A percentile compares a stretch with the other conserved stretches of the same genome.
Conservation (phyloP, 2,113 vertebrate genomes). For the Narcine bancroftii region DNA sequence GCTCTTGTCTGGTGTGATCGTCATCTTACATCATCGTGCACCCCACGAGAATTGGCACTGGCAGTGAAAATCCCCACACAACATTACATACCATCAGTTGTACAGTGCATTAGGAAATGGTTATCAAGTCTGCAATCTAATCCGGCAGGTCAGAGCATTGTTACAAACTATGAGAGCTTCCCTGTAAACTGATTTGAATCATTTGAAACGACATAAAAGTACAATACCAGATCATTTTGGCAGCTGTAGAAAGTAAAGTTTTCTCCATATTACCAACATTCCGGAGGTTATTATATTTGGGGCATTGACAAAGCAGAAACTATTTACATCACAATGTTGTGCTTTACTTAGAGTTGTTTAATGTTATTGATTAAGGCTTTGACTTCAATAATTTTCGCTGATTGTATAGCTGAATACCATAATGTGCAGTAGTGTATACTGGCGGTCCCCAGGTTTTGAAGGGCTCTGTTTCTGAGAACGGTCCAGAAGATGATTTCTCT, state of each 20-base stretch:
- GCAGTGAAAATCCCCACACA: not conserved
- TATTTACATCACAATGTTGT: not conserved
- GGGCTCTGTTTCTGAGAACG: no score
- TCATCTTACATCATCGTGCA: not conserved
- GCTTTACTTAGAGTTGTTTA: not conserved
- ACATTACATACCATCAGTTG: not conserved
- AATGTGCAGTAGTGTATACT: not conserved
- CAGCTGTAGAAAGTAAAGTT: not conserved
- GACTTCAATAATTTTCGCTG: not conserved
- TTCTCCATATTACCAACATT: not conserved
- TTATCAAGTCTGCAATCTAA: slow-evolving; percentile 29
- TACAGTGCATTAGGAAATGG: not conserved
- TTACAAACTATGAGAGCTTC: slow-evolving; percentile 4
- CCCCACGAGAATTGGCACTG: not conserved
- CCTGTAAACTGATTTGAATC: not conserved
- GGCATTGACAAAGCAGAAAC: not conserved
- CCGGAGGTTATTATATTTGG: not conserved
- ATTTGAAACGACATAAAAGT: slow-evolving; percentile 25
- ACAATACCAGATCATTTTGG: not conserved
- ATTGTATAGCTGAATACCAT: not conserved
- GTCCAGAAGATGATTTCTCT: no score
- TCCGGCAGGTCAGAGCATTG: not conserved
- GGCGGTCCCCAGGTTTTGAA: no score
- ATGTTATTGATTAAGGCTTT: not conserved
- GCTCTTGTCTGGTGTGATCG: not conserved